These are phyloP conservation scores for Sibirionetta formosa DNA, from an alignment of 2,797 vertebrate genomes.

Conservation along the genomic window DNA sequence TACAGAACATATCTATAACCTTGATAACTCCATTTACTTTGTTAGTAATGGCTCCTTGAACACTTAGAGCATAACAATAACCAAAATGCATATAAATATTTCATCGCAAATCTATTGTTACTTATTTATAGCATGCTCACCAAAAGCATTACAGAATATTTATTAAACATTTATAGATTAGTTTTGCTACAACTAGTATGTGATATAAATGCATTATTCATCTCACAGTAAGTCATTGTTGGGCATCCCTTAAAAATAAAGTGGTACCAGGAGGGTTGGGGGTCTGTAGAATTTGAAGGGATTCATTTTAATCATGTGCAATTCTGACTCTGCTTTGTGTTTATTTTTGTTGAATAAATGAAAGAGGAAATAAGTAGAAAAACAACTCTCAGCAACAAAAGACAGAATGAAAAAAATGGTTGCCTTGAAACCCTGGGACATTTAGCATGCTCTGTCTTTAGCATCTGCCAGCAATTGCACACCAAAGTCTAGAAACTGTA, in stretches of 20 bases:
- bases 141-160: slow-evolving; percentile 83
- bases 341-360: not conserved
- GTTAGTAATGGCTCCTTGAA: slow-evolving; percentile 78
- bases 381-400: not conserved
- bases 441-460: not conserved
- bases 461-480: not conserved
- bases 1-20: slow-evolving; percentile 77
- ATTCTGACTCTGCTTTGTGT: slow-evolving; percentile 4
- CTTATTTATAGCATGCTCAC: slow-evolving; percentile 83
- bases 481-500: not conserved
- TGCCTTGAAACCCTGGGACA: not conserved
- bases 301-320: not conserved
- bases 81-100: slow-evolving; percentile 80
- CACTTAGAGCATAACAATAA: slow-evolving; percentile 81
- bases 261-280: slow-evolving; percentile 30
- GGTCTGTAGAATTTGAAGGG: slow-evolving; percentile 34
- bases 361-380: not conserved
- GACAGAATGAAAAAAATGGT: not conserved
- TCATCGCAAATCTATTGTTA: slow-evolving; percentile 82
- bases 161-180: slow-evolving; percentile 88
- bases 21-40: slow-evolving; percentile 79
- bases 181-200: slow-evolving; percentile 80
- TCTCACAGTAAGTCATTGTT: slow-evolving; percentile 75
- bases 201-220: slow-evolving; percentile 85
- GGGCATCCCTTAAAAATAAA: slow-evolving; percentile 68